phyloP scores from a whole-genome alignment of 2,113 vertebrate genomes.

The Collichthys lucidus region DNA sequence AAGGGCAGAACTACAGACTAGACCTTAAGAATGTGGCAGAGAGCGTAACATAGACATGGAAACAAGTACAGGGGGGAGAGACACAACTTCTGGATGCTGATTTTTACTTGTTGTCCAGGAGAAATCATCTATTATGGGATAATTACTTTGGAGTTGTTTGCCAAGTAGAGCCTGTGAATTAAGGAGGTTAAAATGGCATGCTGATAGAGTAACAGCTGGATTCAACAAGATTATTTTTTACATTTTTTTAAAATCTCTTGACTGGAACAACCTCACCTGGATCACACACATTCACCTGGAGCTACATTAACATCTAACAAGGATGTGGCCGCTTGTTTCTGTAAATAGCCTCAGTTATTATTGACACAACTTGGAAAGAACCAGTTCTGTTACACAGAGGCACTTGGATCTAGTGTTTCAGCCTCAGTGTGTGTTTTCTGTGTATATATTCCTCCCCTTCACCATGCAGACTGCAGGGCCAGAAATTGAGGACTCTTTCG shows the following conservation, averaged over 20 bases:
- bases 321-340: slow-evolving; percentile 42
- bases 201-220: slow-evolving; percentile 7
- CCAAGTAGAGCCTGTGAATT: neutral
- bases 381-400: slow-evolving; percentile 55
- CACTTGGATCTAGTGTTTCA: slow-evolving; percentile 36
- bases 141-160: neutral
- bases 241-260: neutral
- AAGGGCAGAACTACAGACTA: slow-evolving; percentile 53
- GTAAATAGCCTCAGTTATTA: slow-evolving; percentile 60
- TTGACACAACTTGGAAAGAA: slow-evolving; percentile 68
- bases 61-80: slow-evolving; percentile 15
- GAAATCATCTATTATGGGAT: slow-evolving; percentile 3
- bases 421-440: slow-evolving; percentile 30
- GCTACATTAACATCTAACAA: slow-evolving; percentile 9
- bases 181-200: neutral
- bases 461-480: slow-evolving; percentile 85
- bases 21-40: neutral
- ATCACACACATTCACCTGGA: neutral
- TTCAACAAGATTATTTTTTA: neutral
- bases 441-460: slow-evolving; percentile 33
- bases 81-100: slow-evolving; percentile 3
- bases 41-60: slow-evolving; percentile 7
- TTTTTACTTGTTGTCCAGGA: neutral
- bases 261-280: neutral
- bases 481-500: slow-evolving; percentile 88